These are phyloP conservation scores for Cheilosia pagana DNA, from an alignment of 2,888 invertebrate species.

Conservation along the genomic window DNA sequence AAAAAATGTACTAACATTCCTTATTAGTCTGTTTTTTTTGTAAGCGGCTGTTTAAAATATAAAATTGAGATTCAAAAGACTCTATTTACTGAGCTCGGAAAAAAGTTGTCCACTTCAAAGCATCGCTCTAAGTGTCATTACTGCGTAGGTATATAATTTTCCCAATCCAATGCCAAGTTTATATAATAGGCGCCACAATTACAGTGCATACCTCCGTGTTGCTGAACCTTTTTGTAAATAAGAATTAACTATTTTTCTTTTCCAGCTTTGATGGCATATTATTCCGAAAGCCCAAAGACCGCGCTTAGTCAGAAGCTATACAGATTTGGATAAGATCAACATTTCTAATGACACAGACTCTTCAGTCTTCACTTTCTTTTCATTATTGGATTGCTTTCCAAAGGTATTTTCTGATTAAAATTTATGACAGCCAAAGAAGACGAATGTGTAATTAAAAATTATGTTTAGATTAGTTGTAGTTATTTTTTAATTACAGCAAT, in stretches of 20 bases:
- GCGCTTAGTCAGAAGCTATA: background rate
- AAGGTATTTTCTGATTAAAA: constrained; percentile 6
- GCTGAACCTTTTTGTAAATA: too few relatives aligned
- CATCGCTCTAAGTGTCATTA: too few relatives aligned
- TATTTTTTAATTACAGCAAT: constrained; percentile 8
- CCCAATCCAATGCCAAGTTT: too few relatives aligned
- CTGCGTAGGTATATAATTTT: too few relatives aligned
- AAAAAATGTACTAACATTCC: too few relatives aligned
- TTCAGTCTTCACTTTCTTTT: constrained; percentile 38
- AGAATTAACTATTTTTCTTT: background rate
- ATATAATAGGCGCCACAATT: too few relatives aligned
- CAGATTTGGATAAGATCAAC: constrained; percentile 22
- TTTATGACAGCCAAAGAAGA: constrained; percentile 7
- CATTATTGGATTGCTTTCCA: constrained; percentile 4
- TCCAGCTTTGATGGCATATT: background rate
- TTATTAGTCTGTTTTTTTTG: too few relatives aligned
- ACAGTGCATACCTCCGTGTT: too few relatives aligned
- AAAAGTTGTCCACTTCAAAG: too few relatives aligned
- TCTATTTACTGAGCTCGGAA: too few relatives aligned
- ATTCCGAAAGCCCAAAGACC: background rate
- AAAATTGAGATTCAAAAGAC: too few relatives aligned
- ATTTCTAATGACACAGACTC: background rate
- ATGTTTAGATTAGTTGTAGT: constrained; percentile 4
- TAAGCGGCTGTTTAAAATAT: too few relatives aligned
- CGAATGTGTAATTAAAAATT: constrained; percentile 12